phyloP scores from a whole-genome alignment of 2,113 vertebrate species.

The Myodes glareolus region DNA sequence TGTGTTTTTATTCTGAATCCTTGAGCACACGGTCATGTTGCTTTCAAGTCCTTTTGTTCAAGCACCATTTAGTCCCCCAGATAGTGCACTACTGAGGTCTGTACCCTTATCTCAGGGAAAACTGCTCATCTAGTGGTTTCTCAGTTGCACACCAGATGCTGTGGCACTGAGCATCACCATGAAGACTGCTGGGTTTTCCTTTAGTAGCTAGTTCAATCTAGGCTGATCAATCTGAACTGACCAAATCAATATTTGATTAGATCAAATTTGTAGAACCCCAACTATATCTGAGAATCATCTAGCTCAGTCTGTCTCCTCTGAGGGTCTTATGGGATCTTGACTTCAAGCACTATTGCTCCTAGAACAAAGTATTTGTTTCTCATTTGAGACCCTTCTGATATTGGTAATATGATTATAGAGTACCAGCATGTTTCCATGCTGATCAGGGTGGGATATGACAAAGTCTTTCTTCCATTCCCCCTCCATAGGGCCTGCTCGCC shows the following conservation, averaged over 20 bases:
- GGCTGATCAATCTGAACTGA: background rate
- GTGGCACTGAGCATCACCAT: background rate
- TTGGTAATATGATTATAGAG: background rate
- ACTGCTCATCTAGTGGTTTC: background rate
- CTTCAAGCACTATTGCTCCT: background rate
- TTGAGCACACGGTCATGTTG: background rate
- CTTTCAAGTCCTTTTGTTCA: conserved; percentile 12
- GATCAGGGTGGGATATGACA: background rate
- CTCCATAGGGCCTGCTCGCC: background rate
- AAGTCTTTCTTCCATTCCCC: background rate
- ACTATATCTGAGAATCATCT: background rate
- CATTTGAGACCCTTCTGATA: background rate
- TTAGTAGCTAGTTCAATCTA: background rate
- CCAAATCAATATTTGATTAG: background rate
- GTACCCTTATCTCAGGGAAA: background rate
- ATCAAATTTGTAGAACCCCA: background rate
- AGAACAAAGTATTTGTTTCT: conserved; percentile 28
- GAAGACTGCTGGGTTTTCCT: conserved; percentile 1
- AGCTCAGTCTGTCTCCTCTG: background rate
- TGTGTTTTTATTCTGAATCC: background rate
- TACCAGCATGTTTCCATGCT: background rate
- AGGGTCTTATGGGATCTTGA: background rate
- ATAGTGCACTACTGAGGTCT: background rate
- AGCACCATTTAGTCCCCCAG: background rate
- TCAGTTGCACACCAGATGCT: conserved; percentile 13